Percentiles rank a stretch among this genome's conserved stretches.
Conservation (phyloP, 2,888 invertebrate species). For the Cheilosia scutellata region DNA sequence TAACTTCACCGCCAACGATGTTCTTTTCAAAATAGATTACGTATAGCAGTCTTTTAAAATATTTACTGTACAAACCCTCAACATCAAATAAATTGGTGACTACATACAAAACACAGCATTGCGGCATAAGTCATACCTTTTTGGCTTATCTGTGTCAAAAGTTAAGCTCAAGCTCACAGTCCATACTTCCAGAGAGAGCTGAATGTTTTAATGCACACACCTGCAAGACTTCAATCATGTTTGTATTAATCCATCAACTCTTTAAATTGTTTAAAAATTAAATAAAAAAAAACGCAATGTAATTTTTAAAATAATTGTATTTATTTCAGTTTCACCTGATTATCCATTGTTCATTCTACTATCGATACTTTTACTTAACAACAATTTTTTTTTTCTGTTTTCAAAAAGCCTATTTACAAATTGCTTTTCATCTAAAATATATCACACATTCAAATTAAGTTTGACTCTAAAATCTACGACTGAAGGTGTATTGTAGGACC, state of each 20-base stretch:
- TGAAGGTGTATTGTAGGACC: conserved; percentile 62
- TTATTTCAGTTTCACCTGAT: conserved; percentile 75
- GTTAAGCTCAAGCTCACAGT: too few species aligned
- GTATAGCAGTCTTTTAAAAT: too few species aligned
- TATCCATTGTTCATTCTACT: conserved; percentile 74
- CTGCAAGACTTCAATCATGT: too few species aligned
- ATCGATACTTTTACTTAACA: conserved; percentile 69
- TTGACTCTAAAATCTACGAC: conserved; percentile 66
- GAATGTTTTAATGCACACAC: too few species aligned
- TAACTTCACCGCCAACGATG: background rate
- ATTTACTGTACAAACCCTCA: too few species aligned
- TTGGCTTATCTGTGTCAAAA: too few species aligned
- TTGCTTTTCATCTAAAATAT: conserved; percentile 75
- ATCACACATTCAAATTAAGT: conserved; percentile 75
- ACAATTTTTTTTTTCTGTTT: conserved; percentile 33
- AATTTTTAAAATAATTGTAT: conserved; percentile 74
- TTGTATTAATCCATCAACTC: too few species aligned
- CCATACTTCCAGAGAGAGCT: too few species aligned
- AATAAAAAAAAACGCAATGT: background rate
- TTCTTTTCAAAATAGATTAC: background rate
- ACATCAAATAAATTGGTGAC: too few species aligned
- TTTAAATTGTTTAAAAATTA: background rate
- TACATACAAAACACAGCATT: too few species aligned
- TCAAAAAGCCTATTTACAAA: conserved; percentile 76
- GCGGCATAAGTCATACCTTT: too few species aligned